Base-by-base conservation (phyloP, 2,113 vertebrate species). In the Addax nasomaculatus region DNA sequence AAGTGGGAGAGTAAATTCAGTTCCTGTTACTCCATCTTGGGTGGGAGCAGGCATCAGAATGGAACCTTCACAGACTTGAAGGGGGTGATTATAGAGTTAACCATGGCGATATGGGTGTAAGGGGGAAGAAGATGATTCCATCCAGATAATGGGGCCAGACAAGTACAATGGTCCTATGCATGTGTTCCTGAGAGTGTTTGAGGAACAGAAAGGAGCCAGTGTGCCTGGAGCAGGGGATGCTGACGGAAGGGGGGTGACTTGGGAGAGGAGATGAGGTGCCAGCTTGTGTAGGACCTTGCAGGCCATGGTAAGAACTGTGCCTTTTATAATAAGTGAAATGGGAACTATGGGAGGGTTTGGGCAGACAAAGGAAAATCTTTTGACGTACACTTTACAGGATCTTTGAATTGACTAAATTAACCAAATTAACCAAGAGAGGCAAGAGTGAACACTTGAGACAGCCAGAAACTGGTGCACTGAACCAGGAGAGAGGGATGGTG, bases 321-420 rank as follows among this genome's bases (percentile, higher is more conserved):
- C 25, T 78, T 93, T 96, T 67, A 89, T 23, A 36, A 29, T n/a
- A 27, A 76, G 21, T 51, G 47, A 86, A 55, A 58, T 33, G 55
- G 81, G 57, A 76, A 30, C 47, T 60, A 16, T 49, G 49, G 33
- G 55, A 55, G 19, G 57, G 43, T 51, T 83, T 85, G 1, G 39
- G 23, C 21, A 58, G 53, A 78, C 70, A n/a, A 39, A 70, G 33
- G 33, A n/a, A n/a, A 13, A n/a, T 67, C 33, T 49, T 86, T 76
- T 92, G 76, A 60, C 13, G 43, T 43, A 76, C 12, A 53, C 51
- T 60, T 90, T 86, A 57, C 0, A 70, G 33, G 15, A 51, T 88
- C 43, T 89, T 58, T 39, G 78, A 33, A 49, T 3, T 79, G 76
- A 79, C 76, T 49, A 27, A 58, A 8, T 84, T 36, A 85, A 55